phyloP scores from a whole-genome alignment of 53 echinoderm and acorn worm species.

The Apostichopus leukothele region DNA sequence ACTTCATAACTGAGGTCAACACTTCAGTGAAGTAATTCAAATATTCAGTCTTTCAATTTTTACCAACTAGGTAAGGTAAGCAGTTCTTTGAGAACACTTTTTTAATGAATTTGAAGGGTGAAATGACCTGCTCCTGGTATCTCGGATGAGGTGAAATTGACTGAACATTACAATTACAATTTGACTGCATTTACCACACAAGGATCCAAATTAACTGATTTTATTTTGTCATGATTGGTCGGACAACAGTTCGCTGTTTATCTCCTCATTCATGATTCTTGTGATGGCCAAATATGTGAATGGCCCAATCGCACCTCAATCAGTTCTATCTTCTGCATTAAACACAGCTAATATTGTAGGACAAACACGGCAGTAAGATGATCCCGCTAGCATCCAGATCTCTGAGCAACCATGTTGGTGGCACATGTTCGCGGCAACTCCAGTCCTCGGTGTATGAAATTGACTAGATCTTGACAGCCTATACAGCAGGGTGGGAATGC shows the following conservation, averaged over 20 bases:
- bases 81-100: no score
- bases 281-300: background rate
- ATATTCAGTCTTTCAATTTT: no score
- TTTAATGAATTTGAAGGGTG: no score
- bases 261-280: background rate
- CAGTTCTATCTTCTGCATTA: background rate
- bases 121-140: no score
- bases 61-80: no score
- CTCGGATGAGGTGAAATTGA: background rate
- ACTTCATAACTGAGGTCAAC: no score
- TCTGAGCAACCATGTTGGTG: slow-evolving; percentile 92
- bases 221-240: background rate
- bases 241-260: background rate
- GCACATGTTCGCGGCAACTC: slow-evolving; percentile 93
- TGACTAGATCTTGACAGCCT: slow-evolving; percentile 86
- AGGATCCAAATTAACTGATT: background rate
- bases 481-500: slow-evolving; percentile 96
- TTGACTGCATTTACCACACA: background rate
- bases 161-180: background rate
- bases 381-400: slow-evolving; percentile 71
- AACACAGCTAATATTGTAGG: background rate
- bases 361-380: background rate
- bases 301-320: background rate
- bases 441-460: slow-evolving; percentile 91
- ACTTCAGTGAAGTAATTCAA: no score